Conservation (phyloP, 2,113 vertebrate species). For the Gallinago paraguaiae region DNA sequence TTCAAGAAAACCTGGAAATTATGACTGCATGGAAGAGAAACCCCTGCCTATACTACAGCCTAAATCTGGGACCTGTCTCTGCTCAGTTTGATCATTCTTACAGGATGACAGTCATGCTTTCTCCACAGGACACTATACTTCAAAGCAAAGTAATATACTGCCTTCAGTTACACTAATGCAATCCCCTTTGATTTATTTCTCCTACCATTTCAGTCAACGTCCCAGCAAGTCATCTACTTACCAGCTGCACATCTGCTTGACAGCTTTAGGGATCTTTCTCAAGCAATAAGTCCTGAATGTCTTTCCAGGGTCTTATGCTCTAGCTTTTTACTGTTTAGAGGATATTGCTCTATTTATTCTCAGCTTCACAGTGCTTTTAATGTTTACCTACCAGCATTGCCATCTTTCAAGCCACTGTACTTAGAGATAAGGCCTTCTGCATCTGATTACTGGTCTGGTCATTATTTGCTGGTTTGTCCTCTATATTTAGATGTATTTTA, state of each 20-base stretch:
- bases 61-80: slow-evolving; percentile 31
- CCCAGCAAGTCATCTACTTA: slow-evolving; percentile 13
- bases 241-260: slow-evolving; percentile 56
- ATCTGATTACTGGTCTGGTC: slow-evolving; percentile 51
- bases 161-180: slow-evolving; percentile 33
- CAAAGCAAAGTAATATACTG: slow-evolving; percentile 25
- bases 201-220: slow-evolving; percentile 44
- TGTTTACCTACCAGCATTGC: slow-evolving; percentile 58
- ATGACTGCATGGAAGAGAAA: neutral
- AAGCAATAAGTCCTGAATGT: slow-evolving; percentile 68
- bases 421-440: slow-evolving; percentile 71
- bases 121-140: slow-evolving; percentile 41
- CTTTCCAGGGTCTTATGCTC: slow-evolving; percentile 63
- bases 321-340: slow-evolving; percentile 72
- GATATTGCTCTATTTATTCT: slow-evolving; percentile 76
- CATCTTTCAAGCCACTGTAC: slow-evolving; percentile 65
- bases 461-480: slow-evolving; percentile 39
- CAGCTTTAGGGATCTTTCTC: slow-evolving; percentile 69
- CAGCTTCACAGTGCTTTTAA: slow-evolving; percentile 60
- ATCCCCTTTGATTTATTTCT: slow-evolving; percentile 61
- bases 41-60: neutral
- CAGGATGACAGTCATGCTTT: slow-evolving; percentile 33
- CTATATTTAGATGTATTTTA: slow-evolving; percentile 57
- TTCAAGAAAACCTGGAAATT: neutral
- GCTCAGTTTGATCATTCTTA: slow-evolving; percentile 23